Conservation (phyloP, 2,113 vertebrate genomes). For the Archocentrus centrarchus region DNA sequence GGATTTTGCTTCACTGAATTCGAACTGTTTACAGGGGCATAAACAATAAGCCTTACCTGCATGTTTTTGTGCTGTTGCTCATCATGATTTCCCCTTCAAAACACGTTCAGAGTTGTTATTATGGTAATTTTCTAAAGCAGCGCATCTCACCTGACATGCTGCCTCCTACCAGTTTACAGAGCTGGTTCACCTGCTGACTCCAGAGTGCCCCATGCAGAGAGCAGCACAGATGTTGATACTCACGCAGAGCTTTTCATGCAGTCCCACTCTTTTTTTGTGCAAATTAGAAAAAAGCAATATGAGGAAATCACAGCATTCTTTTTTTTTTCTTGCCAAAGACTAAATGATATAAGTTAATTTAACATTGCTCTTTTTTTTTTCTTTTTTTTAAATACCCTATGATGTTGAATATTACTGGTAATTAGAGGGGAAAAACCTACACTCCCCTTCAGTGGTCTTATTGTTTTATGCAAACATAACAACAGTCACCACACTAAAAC, state of each 20-base stretch:
- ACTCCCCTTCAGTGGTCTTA: neutral
- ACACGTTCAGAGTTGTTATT: constrained; percentile 12
- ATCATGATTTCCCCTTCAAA: constrained; percentile 8
- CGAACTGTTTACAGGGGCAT: neutral
- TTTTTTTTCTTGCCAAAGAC: neutral
- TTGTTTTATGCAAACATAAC: constrained; percentile 9
- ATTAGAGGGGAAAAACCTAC: neutral
- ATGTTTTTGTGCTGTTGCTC: constrained; percentile 5
- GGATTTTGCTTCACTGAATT: neutral
- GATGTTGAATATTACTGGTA: neutral
- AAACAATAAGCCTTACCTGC: constrained; percentile 1
- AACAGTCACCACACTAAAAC: constrained; percentile 15
- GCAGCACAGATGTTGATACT: constrained; percentile 15
- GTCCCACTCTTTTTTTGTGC: constrained; percentile 11
- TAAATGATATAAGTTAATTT: neutral
- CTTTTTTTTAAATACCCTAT: neutral
- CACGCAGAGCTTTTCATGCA: neutral
- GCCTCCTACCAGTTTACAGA: constrained; percentile 15
- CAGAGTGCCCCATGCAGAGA: neutral
- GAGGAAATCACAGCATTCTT: neutral
- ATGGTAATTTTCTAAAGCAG: constrained; percentile 13
- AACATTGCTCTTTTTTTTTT: neutral
- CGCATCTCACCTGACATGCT: constrained; percentile 23
- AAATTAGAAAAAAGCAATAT: constrained; percentile 16
- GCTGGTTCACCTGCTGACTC: constrained; percentile 16